Evolutionary conservation across 2,797 vertebrate genomes (phyloP), one percentile per base, ranked within the genome.

Genomic region (Eulemur coronatus): DNA sequence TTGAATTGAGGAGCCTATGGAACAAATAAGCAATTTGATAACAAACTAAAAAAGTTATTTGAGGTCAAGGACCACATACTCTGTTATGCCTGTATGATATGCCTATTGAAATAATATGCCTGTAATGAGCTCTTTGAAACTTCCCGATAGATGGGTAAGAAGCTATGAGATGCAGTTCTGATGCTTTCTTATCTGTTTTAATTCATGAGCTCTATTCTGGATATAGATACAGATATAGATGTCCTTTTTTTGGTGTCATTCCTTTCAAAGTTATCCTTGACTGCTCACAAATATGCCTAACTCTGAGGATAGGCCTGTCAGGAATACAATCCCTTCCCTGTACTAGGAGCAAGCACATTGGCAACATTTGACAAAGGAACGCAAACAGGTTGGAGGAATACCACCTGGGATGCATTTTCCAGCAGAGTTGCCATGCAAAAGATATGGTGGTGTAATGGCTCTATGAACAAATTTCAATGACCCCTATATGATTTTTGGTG

Each of bases 351-450:
- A 84, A 84, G 81, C 97, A 90, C 80, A 82, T 91, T 96, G 97
- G 96, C 89, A 96, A 95, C 57, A 92, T 80, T 63, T 96, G 89
- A 96, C 22, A 93, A 91, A 86, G 94, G 61, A 59, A 35, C 50
- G 43, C 65, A 28, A 8, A 6, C 26, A 91, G 96, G 46, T 0
- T 95, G 93, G 97, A 97, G 82, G 96, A 95, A 95, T 76, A 95
- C 88, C 97, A 96, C 90, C 87, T 94, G 96, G 96, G 90, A 89
- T 41, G 22, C 11, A 93, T 72, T 20, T 89, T 76, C 33, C n/a
- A 33, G 38, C 18, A 20, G 20, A 9, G 9, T 57, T 17, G 1
- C n/a, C 14, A 2, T 14, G 33, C 0, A 75, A 85, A 73, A 95
- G 80, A 65, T 73, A 69, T 35, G 35, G 85, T 78, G 50, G 33